These are phyloP conservation scores for Anguilla anguilla DNA, from an alignment of 2,797 vertebrate genomes.

Conservation along the genomic window DNA sequence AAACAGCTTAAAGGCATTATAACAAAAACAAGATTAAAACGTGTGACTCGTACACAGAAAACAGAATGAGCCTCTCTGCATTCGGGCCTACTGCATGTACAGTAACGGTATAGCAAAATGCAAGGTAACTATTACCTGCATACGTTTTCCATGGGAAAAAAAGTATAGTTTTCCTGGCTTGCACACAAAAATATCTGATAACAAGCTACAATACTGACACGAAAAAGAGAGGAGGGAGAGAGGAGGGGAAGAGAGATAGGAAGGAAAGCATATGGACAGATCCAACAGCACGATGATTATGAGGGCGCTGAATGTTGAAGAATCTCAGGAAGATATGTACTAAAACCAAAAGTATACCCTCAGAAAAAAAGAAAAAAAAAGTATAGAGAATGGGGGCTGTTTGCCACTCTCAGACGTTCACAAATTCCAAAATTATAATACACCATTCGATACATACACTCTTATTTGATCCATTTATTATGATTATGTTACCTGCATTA, in stretches of 20 bases:
- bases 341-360: background rate
- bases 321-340: background rate
- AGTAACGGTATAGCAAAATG: background rate
- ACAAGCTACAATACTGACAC: background rate
- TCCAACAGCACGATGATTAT: background rate
- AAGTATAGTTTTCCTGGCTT: background rate
- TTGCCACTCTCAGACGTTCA: no score
- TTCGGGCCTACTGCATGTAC: background rate
- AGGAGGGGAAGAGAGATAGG: background rate
- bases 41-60: background rate
- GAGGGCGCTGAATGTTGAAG: background rate
- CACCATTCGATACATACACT: no score
- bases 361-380: no score
- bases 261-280: background rate
- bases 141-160: background rate
- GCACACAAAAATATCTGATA: background rate
- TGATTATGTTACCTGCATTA: no score
- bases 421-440: no score
- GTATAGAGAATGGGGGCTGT: no score
- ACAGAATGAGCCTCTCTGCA: background rate
- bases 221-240: background rate
- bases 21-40: background rate
- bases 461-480: no score
- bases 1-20: background rate
- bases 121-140: background rate